Percentiles rank a stretch among this genome's conserved stretches.
Evolutionary conservation across 2,113 vertebrate genomes (phyloP).

Genomic region (Lepisosteus osseus): DNA sequence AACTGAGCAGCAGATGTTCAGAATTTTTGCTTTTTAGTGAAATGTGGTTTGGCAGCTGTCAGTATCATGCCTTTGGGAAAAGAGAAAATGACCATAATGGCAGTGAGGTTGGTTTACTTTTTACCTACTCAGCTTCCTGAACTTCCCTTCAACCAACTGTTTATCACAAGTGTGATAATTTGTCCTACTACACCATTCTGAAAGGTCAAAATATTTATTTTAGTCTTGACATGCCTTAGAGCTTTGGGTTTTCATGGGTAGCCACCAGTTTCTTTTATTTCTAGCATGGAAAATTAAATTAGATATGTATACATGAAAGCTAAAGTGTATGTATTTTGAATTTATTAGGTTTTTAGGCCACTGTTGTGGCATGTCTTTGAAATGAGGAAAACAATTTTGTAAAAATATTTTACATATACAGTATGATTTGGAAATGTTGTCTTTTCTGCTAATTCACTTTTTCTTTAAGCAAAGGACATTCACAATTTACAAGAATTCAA

Average conservation of each 20-base stretch:
- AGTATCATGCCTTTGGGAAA: slow-evolving; percentile 37
- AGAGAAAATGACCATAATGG: slow-evolving; percentile 45
- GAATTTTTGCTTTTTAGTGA: slow-evolving; percentile 32
- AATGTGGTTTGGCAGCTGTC: slow-evolving; percentile 47
- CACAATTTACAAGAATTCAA: too few relatives aligned
- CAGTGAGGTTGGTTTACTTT: slow-evolving; percentile 28
- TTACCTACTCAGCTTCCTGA: slow-evolving; percentile 44
- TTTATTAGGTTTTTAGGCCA: too few relatives aligned
- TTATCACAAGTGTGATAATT: slow-evolving; percentile 8
- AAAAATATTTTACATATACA: too few relatives aligned
- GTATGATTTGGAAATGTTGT: too few relatives aligned
- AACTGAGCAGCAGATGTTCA: slow-evolving; percentile 53
- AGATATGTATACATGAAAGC: too few relatives aligned
- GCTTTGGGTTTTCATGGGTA: background rate
- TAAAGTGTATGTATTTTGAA: too few relatives aligned
- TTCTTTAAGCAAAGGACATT: too few relatives aligned
- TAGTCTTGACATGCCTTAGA: background rate
- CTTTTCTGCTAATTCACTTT: too few relatives aligned
- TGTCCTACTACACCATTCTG: slow-evolving; percentile 3
- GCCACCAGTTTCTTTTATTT: too few relatives aligned
- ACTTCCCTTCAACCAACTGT: slow-evolving; percentile 5
- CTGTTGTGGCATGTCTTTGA: too few relatives aligned
- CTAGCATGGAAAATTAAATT: too few relatives aligned
- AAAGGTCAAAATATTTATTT: background rate
- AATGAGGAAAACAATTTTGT: too few relatives aligned